These are phyloP conservation scores for Lethenteron reissneri DNA, from an alignment of 2,113 vertebrate genomes.

Conservation along the genomic window DNA sequence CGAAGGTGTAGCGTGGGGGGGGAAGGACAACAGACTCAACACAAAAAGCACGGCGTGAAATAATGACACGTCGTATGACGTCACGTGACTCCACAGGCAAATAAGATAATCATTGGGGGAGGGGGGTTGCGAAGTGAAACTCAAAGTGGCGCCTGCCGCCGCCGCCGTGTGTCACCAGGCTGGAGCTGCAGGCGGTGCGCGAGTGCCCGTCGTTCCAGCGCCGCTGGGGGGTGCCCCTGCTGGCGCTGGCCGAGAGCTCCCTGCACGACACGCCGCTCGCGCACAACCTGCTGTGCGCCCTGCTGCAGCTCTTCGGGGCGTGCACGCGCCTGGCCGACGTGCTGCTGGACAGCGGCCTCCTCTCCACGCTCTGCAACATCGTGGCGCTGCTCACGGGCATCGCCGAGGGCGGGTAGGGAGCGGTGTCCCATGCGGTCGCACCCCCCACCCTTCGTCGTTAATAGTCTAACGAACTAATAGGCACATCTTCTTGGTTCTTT, in stretches of 20 bases:
- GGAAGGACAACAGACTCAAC: too few species aligned
- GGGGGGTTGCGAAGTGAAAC: too few species aligned
- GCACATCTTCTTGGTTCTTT: too few species aligned
- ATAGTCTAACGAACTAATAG: too few species aligned
- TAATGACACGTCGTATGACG: too few species aligned
- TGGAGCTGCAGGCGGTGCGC: conserved; percentile 73
- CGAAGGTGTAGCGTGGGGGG: too few species aligned
- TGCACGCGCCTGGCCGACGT: conserved; percentile 85
- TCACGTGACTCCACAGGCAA: too few species aligned
- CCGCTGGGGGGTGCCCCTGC: conserved; percentile 63
- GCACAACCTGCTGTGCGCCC: conserved; percentile 58
- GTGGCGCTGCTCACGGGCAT: conserved; percentile 72
- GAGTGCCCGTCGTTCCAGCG: conserved; percentile 56
- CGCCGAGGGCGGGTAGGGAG: conserved; percentile 17
- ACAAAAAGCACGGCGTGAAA: too few species aligned
- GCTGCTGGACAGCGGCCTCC: conserved; percentile 74
- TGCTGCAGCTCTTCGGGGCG: conserved; percentile 71
- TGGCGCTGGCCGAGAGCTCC: conserved; percentile 82
- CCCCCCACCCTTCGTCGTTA: too few species aligned
- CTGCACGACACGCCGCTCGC: conserved; percentile 63
- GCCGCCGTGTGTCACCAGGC: conserved; percentile 20
- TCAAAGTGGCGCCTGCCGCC: too few species aligned
- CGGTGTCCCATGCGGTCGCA: too few species aligned
- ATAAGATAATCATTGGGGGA: too few species aligned
- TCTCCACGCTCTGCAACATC: conserved; percentile 78